phyloP scores from a whole-genome alignment of 2,888 invertebrate genomes.

The Dryocosmus kuriphilus region DNA sequence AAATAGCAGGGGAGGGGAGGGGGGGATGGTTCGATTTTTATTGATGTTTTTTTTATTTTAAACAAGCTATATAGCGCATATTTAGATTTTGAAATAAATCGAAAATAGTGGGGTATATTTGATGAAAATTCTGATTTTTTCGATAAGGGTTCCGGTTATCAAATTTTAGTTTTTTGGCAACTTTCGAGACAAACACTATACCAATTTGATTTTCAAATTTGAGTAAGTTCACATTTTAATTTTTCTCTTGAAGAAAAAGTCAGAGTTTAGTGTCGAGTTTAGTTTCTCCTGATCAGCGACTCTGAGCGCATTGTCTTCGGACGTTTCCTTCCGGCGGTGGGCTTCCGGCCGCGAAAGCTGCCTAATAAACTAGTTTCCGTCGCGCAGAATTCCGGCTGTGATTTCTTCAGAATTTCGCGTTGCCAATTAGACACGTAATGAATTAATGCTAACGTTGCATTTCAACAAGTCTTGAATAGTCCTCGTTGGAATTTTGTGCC shows the following conservation, averaged over 20 bases:
- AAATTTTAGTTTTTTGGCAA: no score
- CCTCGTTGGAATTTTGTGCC: conserved; percentile 8
- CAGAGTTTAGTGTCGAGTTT: conserved; percentile 49
- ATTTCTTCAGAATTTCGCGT: conserved; percentile 52
- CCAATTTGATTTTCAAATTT: no score
- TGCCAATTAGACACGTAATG: conserved; percentile 61
- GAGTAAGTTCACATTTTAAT: no score
- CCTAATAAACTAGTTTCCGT: conserved; percentile 31
- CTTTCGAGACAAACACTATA: no score
- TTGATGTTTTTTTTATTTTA: no score
- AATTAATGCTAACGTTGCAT: conserved; percentile 44
- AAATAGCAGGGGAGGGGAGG: no score
- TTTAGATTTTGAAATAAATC: no score
- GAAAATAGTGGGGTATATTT: no score
- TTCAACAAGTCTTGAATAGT: conserved; percentile 9
- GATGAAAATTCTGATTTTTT: no score
- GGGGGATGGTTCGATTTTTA: no score
- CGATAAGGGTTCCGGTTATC: no score
- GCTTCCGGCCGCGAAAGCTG: conserved; percentile 39
- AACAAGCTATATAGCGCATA: no score
- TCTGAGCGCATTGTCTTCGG: conserved; percentile 25
- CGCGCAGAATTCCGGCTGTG: conserved; percentile 12
- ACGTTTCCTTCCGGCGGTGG: conserved; percentile 28
- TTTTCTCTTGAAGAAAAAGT: conserved; percentile 46
- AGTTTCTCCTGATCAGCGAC: conserved; percentile 13